Evolutionary conservation across 2,888 invertebrate genomes (phyloP), one percentile per base, ranked within the genome.

Genomic region (Leucophenga maculata): DNA sequence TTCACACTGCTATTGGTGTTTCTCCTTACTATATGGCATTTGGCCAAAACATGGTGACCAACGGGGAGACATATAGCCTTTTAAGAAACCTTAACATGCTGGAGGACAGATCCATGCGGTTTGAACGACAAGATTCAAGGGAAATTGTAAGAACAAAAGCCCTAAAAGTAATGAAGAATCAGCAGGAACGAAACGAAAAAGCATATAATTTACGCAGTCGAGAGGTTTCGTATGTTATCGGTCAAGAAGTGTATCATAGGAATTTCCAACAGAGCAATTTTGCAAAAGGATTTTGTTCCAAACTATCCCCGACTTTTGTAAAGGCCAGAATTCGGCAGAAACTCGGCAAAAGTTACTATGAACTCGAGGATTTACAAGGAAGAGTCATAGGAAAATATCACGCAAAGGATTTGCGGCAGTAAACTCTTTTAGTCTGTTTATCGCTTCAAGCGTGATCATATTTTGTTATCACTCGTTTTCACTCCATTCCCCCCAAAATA

Each of bases 1-100:
- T 68, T 9, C 73, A 70, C 62, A 26, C 66, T 3, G 68, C 64
- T 11, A 68, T 73, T 1, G 50, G 70, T n/a, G 16, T 16, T 48
- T n/a, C 48, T 16, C 48, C 48, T 4, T 48, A 48, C 13, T 48
- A n/a, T n/a, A 48, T 48, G 48, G 48, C 16, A n/a, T 48, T 48
- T 48, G 48, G 48, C 48, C 48, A 48, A 26, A 68, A 69, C 20
- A 68, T 68, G 67, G 14, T 72, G 3, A 65, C 60, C 0, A 32
- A 65, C 20, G 72, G 69, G 6, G 4, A 14, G 1, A 54, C 18
- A 0, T 70, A 72, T 22, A 13, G 44, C 14, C 18, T 69, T 3
- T 44, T 72, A 22, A 20, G 72, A 48, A 66, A 68, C 4, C 32
- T 72, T 16, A 3, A 65, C 6, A 11, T 60, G 48, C 20, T 69